Percentiles rank a stretch among this genome's conserved stretches.
These are phyloP conservation scores for Staurois parvus DNA, from an alignment of 2,797 vertebrate species.

Conservation along the genomic window DNA sequence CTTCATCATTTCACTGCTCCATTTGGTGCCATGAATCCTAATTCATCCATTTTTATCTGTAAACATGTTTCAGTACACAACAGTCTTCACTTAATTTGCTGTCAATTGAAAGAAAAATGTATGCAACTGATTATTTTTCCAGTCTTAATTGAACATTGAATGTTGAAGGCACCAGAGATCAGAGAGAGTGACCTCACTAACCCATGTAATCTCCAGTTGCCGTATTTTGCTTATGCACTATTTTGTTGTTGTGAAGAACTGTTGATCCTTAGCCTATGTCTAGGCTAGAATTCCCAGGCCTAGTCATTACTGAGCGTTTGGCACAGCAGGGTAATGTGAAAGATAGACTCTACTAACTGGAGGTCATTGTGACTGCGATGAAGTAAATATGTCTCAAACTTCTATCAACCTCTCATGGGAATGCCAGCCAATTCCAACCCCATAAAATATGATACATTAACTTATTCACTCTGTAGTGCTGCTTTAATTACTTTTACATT, in stretches of 20 bases:
- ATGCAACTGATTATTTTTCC: constrained; percentile 4
- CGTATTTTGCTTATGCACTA: constrained; percentile 37
- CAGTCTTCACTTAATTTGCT: not conserved
- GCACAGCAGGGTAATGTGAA: constrained; percentile 39
- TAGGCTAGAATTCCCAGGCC: constrained; percentile 45
- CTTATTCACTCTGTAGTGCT: constrained; percentile 10
- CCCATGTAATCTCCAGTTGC: constrained; percentile 26
- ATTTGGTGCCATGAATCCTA: too few relatives aligned
- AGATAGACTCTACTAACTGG: constrained; percentile 31
- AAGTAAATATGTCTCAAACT: constrained; percentile 34
- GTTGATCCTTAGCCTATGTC: constrained; percentile 48
- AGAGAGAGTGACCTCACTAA: constrained; percentile 15
- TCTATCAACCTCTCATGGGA: constrained; percentile 13
- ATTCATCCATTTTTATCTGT: not conserved
- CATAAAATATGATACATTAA: constrained; percentile 14
- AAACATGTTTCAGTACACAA: not conserved
- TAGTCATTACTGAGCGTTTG: constrained; percentile 47
- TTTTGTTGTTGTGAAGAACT: constrained; percentile 34
- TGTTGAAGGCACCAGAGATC: not conserved
- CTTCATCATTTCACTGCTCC: too few relatives aligned
- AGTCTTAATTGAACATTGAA: constrained; percentile 26
- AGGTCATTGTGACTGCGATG: constrained; percentile 31
- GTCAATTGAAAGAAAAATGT: not conserved
- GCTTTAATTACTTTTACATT: constrained; percentile 37
- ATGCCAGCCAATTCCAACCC: not conserved